Conservation (phyloP, 2,797 vertebrate genomes). For the Enteromius afrohamiltoni region DNA sequence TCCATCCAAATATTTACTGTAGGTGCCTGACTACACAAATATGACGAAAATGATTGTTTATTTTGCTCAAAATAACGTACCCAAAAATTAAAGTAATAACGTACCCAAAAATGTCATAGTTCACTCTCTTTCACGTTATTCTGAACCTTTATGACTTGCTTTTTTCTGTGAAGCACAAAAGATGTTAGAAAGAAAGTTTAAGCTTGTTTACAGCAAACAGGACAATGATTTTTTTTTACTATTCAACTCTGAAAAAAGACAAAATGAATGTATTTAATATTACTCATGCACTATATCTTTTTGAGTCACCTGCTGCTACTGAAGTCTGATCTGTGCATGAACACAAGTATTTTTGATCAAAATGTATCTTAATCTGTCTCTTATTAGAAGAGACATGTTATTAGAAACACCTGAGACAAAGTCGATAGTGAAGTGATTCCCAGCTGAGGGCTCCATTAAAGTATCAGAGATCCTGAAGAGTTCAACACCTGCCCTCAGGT, state of each 20-base stretch:
- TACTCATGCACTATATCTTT: background rate
- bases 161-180: background rate
- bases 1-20: background rate
- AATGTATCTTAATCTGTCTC: background rate
- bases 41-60: background rate
- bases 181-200: background rate
- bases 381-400: background rate
- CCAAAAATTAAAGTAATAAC: background rate
- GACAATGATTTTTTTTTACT: background rate
- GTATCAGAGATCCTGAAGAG: background rate
- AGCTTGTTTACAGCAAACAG: background rate
- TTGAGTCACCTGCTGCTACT: background rate
- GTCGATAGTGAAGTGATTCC: background rate
- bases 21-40: background rate
- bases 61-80: background rate
- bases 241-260: background rate
- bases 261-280: background rate
- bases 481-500: constrained; percentile 12
- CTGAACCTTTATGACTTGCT: background rate
- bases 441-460: background rate
- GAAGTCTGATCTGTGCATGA: background rate
- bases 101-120: background rate
- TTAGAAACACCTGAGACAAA: background rate
- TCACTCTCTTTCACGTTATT: background rate
- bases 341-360: background rate